phyloP scores from a whole-genome alignment of 2,113 vertebrate species.

The Passer montanus region DNA sequence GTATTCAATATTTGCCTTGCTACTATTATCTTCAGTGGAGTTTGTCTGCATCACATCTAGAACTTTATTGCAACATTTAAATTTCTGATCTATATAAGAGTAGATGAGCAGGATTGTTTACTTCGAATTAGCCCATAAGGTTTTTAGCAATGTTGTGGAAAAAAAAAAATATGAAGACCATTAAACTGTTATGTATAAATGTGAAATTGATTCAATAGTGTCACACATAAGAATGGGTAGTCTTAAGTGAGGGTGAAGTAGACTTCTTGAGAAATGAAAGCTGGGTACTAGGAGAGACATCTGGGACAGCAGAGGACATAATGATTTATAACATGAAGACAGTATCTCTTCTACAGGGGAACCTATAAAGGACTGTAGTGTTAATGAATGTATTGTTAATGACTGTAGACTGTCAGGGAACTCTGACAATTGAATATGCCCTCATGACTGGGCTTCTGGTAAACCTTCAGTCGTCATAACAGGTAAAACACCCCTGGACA shows the following conservation, averaged over 20 bases:
- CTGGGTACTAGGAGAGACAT: neutral
- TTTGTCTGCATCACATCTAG: neutral
- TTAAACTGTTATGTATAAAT: neutral
- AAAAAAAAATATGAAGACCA: neutral
- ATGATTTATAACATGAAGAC: neutral
- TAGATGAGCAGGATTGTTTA: neutral
- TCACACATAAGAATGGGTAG: neutral
- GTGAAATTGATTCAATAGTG: neutral
- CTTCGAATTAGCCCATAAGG: neutral
- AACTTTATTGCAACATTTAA: neutral
- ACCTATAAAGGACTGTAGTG: neutral
- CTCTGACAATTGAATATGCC: neutral
- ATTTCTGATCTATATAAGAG: neutral
- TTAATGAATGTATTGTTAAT: neutral
- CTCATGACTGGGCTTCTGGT: neutral
- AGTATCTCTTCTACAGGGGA: neutral
- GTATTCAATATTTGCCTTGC: neutral
- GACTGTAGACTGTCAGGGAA: neutral
- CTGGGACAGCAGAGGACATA: neutral
- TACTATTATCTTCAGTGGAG: neutral
- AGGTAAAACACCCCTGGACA: neutral
- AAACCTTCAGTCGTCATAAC: neutral
- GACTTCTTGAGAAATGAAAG: neutral
- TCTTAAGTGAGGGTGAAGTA: neutral
- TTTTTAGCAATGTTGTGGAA: neutral